These are phyloP conservation scores for Pangasius macronema DNA, from an alignment of 2,797 vertebrate genomes.

Conservation along the genomic window DNA sequence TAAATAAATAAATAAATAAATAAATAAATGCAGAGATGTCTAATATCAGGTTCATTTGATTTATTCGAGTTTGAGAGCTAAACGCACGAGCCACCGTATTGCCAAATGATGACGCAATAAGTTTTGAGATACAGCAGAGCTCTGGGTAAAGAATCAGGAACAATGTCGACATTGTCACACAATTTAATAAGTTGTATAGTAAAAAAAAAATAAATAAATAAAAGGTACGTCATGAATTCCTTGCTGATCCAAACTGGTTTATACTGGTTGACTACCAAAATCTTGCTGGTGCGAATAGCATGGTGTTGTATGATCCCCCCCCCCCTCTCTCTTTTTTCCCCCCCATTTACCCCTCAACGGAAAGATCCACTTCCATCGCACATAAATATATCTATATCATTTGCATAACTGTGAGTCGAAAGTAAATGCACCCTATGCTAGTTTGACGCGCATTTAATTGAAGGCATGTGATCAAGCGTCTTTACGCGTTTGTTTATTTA, in stretches of 20 bases:
- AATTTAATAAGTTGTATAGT: neutral
- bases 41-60: neutral
- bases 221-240: neutral
- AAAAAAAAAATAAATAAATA: too few species aligned
- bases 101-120: neutral
- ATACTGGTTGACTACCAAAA: neutral
- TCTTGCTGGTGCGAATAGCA: neutral
- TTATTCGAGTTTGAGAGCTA: neutral
- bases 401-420: neutral
- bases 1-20: neutral
- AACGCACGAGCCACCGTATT: neutral
- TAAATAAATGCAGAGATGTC: neutral
- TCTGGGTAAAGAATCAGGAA: neutral
- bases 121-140: slow-evolving; percentile 6
- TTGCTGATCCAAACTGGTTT: neutral
- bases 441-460: neutral
- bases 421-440: neutral
- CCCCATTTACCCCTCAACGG: neutral
- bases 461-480: neutral
- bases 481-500: neutral
- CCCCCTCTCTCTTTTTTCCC: neutral
- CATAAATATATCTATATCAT: neutral
- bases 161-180: slow-evolving; percentile 7
- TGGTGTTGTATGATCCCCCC: neutral
- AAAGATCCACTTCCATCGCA: neutral